Conservation (phyloP, 2,797 vertebrate genomes). For the Microctenopoma stevenorrisi region DNA sequence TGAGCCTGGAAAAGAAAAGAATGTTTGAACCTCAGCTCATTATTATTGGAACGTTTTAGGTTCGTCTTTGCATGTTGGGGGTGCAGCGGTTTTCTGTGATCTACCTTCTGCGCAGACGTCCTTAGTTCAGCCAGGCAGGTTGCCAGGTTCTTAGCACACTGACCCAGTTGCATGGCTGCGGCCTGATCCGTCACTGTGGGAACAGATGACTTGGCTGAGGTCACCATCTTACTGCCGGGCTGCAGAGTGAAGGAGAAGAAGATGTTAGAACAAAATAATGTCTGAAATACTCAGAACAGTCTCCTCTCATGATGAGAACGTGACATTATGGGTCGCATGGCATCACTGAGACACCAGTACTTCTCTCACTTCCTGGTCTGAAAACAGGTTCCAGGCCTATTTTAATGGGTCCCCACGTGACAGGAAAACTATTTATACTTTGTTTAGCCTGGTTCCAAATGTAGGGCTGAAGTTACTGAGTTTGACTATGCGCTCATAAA, state of each 20-base stretch:
- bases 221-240: constrained; percentile 98
- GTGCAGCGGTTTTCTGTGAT: constrained; percentile 20
- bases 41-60: not conserved
- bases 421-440: constrained; percentile 65
- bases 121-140: constrained; percentile 95
- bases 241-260: constrained; percentile 50
- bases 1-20: constrained; percentile 86
- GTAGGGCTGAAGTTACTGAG: constrained; percentile 37
- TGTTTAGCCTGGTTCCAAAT: constrained; percentile 58
- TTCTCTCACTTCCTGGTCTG: constrained; percentile 39
- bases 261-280: not conserved
- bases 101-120: constrained; percentile 94
- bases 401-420: constrained; percentile 52
- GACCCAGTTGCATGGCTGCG: constrained; percentile 97
- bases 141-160: constrained; percentile 97
- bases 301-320: not conserved
- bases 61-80: not conserved
- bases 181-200: constrained; percentile 96
- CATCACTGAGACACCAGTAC: constrained; percentile 15
- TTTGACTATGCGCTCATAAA: constrained; percentile 15
- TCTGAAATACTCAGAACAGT: not conserved
- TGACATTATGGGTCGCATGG: constrained; percentile 1
- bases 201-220: constrained; percentile 94
- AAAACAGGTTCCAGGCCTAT: constrained; percentile 67
- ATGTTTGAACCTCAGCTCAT: not conserved